Percentiles rank a stretch among this genome's conserved stretches.
These are phyloP conservation scores for Diorhabda sublineata DNA, from an alignment of 1,140 invertebrate species.

Conservation along the genomic window DNA sequence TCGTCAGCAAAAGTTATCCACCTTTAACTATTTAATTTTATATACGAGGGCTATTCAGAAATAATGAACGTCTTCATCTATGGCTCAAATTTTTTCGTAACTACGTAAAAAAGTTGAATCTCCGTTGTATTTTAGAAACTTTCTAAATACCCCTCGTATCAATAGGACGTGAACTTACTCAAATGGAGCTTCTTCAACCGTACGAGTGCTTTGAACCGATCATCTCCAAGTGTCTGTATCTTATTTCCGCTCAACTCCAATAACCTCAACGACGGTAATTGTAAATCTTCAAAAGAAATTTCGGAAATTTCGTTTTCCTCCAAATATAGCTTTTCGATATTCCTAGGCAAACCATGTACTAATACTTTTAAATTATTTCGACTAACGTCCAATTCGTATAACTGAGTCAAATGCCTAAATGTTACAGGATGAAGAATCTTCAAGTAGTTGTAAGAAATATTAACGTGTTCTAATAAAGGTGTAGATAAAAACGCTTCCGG, in stretches of 20 bases:
- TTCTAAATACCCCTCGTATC: no score
- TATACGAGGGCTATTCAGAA: no score
- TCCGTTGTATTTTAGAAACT: no score
- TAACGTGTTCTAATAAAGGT: constrained; percentile 69
- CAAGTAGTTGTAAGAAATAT: constrained; percentile 71
- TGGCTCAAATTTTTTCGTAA: no score
- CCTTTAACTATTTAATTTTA: no score
- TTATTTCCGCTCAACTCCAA: constrained; percentile 75
- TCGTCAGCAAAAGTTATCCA: no score
- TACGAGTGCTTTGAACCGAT: constrained; percentile 62
- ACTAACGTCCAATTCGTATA: constrained; percentile 76
- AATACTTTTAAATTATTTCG: constrained; percentile 69
- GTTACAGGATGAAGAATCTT: constrained; percentile 65
- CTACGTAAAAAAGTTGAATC: no score
- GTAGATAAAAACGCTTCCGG: constrained; percentile 68
- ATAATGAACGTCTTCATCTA: no score
- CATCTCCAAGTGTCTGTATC: constrained; percentile 64
- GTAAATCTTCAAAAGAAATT: constrained; percentile 60
- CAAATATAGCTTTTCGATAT: constrained; percentile 73
- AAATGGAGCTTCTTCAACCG: constrained; percentile 70
- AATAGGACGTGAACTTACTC: constrained; percentile 48
- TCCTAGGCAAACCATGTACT: constrained; percentile 67
- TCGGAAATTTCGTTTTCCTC: constrained; percentile 69
- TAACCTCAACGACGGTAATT: constrained; percentile 64
- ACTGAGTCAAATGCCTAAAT: constrained; percentile 64